These are phyloP conservation scores for Antigone vipio DNA, from an alignment of 2,113 vertebrate species.

Conservation along the genomic window DNA sequence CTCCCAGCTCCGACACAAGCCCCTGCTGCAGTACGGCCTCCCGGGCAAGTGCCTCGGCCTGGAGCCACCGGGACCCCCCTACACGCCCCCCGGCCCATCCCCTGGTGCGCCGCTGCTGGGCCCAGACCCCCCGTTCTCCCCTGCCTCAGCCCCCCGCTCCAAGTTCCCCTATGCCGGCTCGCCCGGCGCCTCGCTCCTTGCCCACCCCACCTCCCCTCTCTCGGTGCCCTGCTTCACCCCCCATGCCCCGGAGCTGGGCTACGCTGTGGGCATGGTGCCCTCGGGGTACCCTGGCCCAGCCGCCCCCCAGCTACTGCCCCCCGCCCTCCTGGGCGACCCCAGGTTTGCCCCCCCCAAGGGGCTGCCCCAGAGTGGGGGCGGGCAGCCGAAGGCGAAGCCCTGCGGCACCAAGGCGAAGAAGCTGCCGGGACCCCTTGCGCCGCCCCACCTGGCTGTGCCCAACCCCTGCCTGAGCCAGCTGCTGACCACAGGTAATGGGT, in stretches of 20 bases:
- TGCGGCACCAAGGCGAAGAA: slow-evolving; percentile 29
- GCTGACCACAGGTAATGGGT: slow-evolving; percentile 73
- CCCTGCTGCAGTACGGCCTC: slow-evolving; percentile 8
- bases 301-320: slow-evolving; percentile 43
- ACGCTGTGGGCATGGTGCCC: slow-evolving; percentile 38
- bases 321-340: neutral
- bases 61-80: neutral
- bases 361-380: slow-evolving; percentile 9
- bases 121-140: neutral
- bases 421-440: neutral
- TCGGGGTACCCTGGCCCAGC: slow-evolving; percentile 39
- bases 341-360: neutral
- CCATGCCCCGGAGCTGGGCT: slow-evolving; percentile 36
- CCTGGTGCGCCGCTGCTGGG: neutral
- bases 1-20: slow-evolving; percentile 46
- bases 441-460: neutral
- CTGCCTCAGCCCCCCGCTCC: neutral
- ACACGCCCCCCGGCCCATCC: neutral
- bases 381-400: slow-evolving; percentile 70
- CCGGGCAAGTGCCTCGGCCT: slow-evolving; percentile 20
- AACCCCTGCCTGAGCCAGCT: slow-evolving; percentile 83
- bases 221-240: neutral
- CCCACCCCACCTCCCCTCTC: slow-evolving; percentile 70
- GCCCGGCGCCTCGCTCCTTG: neutral
- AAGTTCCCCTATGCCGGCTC: slow-evolving; percentile 41